Percentiles rank a stretch among this genome's conserved stretches.
Evolutionary conservation across 1,140 invertebrate species (phyloP).

Genomic region (Achroia grisella): DNA sequence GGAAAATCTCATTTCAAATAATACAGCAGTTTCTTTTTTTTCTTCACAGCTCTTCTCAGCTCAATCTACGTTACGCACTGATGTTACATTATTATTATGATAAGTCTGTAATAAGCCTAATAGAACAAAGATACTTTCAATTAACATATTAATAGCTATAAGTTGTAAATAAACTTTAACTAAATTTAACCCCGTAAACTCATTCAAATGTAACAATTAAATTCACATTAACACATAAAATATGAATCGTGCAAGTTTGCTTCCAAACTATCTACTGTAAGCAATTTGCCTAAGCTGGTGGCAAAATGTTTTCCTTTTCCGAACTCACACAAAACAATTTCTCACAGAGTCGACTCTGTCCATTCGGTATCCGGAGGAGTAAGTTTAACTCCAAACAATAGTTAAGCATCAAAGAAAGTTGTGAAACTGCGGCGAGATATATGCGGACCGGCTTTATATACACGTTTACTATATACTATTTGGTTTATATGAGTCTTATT

Average conservation of each 20-base stretch:
- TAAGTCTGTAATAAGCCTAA: too few species aligned
- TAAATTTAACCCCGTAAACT: too few species aligned
- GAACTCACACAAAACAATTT: conserved; percentile 51
- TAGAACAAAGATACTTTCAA: too few species aligned
- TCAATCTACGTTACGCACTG: too few species aligned
- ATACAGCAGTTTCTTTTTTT: too few species aligned
- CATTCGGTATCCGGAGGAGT: conserved; percentile 33
- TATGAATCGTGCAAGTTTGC: conserved; percentile 36
- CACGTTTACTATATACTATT: too few species aligned
- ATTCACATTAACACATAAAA: conserved; percentile 58
- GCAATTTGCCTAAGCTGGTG: conserved; percentile 59
- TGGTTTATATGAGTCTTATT: too few species aligned
- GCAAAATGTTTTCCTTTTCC: conserved; percentile 60
- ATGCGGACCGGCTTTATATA: conserved; percentile 26
- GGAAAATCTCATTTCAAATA: too few species aligned
- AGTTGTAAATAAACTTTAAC: too few species aligned
- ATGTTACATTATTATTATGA: too few species aligned
- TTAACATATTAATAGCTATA: too few species aligned
- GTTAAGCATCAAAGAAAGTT: conserved; percentile 65
- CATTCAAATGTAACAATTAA: conserved; percentile 39
- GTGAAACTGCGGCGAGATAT: conserved; percentile 31
- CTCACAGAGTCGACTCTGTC: conserved; percentile 32
- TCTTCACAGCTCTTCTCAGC: too few species aligned
- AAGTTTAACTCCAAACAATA: conserved; percentile 64
- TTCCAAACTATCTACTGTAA: conserved; percentile 16